A percentile compares a stretch with the other conserved stretches of the same genome.
These are phyloP conservation scores for Orientallactaga sibirica DNA, from an alignment of 2,797 vertebrate genomes.

Conservation along the genomic window DNA sequence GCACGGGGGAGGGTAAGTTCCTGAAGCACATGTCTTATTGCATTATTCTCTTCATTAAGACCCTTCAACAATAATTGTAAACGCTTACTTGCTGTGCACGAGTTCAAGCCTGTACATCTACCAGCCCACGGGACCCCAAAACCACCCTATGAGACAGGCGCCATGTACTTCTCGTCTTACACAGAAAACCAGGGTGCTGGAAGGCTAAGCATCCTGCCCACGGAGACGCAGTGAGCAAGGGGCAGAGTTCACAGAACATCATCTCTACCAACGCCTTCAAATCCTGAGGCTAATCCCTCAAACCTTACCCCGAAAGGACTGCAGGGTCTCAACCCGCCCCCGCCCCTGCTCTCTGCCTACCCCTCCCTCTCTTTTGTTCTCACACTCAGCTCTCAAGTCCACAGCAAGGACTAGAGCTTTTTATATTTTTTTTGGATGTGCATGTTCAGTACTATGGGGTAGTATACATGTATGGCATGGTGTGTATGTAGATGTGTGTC, in stretches of 20 bases:
- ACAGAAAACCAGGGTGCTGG: neutral
- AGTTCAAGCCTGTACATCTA: neutral
- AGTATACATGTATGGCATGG: too few species aligned
- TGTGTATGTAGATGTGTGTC: too few species aligned
- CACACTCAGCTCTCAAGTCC: neutral
- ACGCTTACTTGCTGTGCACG: neutral
- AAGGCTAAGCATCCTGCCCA: neutral
- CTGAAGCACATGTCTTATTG: neutral
- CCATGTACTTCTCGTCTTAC: neutral
- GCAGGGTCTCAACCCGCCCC: neutral
- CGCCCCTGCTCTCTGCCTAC: neutral
- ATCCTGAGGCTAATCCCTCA: neutral
- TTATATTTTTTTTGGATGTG: too few species aligned
- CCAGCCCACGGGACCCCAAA: neutral
- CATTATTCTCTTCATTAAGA: constrained; percentile 9
- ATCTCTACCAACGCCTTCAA: too few species aligned
- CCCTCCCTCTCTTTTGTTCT: neutral
- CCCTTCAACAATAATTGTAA: neutral
- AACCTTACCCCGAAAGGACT: neutral
- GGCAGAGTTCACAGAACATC: neutral
- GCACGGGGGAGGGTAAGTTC: neutral
- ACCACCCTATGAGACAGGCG: neutral
- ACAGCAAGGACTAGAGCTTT: neutral
- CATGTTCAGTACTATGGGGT: too few species aligned
- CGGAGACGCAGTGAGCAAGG: neutral